Evolutionary conservation across 2,113 vertebrate species (phyloP).

Genomic region (Nymphicus hollandicus): DNA sequence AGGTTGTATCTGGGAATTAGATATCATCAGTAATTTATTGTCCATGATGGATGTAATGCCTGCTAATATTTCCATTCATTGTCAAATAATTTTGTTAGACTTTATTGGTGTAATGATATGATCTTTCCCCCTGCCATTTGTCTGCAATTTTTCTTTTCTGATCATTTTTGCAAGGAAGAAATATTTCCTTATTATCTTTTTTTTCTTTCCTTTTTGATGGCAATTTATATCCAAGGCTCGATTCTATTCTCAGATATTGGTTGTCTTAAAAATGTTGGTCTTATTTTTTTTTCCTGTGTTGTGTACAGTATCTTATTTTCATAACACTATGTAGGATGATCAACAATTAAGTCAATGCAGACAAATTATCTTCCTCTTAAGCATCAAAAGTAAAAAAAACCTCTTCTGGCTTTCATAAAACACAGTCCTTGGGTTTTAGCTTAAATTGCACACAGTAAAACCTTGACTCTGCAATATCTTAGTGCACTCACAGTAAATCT

Average conservation of each 20-base stretch:
- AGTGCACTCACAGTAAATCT: not conserved
- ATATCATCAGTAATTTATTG: not conserved
- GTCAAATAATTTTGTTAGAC: constrained; percentile 2
- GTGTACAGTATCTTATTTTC: not conserved
- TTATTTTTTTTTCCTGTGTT: not conserved
- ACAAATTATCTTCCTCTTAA: not conserved
- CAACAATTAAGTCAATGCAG: not conserved
- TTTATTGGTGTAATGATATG: not conserved
- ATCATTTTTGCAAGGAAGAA: not conserved
- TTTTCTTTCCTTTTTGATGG: not conserved
- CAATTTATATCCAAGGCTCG: not conserved
- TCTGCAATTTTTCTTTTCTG: not conserved
- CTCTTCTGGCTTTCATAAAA: not conserved
- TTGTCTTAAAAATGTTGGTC: not conserved
- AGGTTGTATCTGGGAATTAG: not conserved
- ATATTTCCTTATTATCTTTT: not conserved
- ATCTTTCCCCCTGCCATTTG: not conserved
- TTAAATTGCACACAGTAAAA: not conserved
- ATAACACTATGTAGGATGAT: not conserved
- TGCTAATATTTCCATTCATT: not conserved
- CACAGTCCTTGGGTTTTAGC: not conserved
- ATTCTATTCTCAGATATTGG: not conserved
- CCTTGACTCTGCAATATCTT: not conserved
- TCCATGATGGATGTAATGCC: not conserved
- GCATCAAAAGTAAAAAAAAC: not conserved